Evolutionary conservation across 2,797 vertebrate genomes (phyloP).

Genomic region (Danio aesculapii): DNA sequence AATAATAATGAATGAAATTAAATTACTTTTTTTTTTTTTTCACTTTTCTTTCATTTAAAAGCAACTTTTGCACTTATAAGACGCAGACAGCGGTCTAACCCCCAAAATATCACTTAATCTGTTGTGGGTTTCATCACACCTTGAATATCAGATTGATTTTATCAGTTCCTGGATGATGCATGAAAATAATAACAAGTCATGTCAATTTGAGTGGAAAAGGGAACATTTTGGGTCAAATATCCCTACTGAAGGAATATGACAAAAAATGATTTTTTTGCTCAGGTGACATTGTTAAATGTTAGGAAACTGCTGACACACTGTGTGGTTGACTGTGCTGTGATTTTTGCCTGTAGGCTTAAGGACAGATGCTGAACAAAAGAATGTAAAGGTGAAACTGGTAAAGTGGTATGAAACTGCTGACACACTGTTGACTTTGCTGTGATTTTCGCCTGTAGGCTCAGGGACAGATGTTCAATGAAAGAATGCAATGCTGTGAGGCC

Average conservation of each 20-base stretch:
- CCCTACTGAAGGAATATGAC: not conserved
- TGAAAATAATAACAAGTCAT: not conserved
- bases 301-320: not conserved
- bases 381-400: too few relatives aligned
- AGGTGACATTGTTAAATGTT: not conserved
- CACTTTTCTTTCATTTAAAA: not conserved
- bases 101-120: not conserved
- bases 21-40: too few relatives aligned
- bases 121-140: not conserved
- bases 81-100: not conserved
- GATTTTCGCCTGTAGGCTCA: slow-evolving; percentile 4
- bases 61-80: not conserved
- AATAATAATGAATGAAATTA: too few relatives aligned
- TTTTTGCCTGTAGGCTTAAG: too few relatives aligned
- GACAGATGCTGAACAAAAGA: too few relatives aligned
- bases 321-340: not conserved
- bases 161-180: not conserved
- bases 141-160: slow-evolving; percentile 25
- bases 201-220: not conserved
- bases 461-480: slow-evolving; percentile 19
- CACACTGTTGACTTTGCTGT: too few relatives aligned
- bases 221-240: not conserved
- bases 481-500: slow-evolving; percentile 28
- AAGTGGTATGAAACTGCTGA: too few relatives aligned
- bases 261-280: not conserved